Conservation (phyloP, 2,888 invertebrate species). For the Habroteleia sp. region DNA sequence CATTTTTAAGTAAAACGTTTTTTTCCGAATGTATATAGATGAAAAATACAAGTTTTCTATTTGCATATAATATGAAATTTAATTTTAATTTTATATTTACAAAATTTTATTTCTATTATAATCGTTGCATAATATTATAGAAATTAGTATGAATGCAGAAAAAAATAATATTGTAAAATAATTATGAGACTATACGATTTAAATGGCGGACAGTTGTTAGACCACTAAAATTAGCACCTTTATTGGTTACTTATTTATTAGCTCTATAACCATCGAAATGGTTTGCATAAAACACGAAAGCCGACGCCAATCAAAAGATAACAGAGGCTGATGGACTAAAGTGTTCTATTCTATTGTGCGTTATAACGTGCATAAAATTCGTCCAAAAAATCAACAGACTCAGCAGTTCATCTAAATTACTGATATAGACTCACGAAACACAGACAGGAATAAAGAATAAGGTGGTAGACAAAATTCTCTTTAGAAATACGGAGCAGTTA, state of each 20-base stretch:
- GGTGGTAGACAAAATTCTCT: constrained; percentile 36
- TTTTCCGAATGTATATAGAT: no score
- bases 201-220: constrained; percentile 2
- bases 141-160: no score
- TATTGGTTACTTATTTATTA: constrained; percentile 21
- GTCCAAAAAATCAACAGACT: constrained; percentile 30
- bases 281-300: constrained; percentile 49
- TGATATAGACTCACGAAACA: constrained; percentile 51
- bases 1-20: no score
- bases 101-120: no score
- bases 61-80: no score
- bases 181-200: no score
- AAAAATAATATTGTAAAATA: no score
- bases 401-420: constrained; percentile 53
- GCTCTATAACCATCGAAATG: constrained; percentile 17
- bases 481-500: constrained; percentile 61
- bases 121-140: no score
- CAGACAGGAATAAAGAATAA: constrained; percentile 44
- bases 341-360: constrained; percentile 49
- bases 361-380: constrained; percentile 33
- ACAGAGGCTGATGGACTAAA: constrained; percentile 45
- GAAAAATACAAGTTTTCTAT: no score
- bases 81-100: no score
- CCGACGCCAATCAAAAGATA: constrained; percentile 29
- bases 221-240: not conserved